These are phyloP conservation scores for Athetis lepigone DNA, from an alignment of 2,888 invertebrate species.

Conservation along the genomic window DNA sequence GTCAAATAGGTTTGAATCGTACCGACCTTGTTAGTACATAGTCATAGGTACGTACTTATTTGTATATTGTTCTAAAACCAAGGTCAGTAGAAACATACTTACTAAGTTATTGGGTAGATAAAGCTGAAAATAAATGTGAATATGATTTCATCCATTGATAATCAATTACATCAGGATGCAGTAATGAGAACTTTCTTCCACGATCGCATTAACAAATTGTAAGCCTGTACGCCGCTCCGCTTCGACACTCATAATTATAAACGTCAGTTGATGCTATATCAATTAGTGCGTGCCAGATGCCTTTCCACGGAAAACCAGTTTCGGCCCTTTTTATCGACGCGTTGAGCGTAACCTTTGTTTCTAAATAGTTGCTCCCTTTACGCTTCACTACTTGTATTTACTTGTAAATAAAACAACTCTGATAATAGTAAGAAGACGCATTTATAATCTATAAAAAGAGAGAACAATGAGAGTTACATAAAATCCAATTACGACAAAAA, in stretches of 20 bases:
- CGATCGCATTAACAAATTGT: slow-evolving; percentile 55
- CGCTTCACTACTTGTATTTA: slow-evolving; percentile 57
- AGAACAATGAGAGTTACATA: slow-evolving; percentile 68
- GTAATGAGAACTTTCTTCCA: slow-evolving; percentile 48
- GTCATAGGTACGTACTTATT: slow-evolving; percentile 16
- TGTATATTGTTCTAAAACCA: slow-evolving; percentile 29
- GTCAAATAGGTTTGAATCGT: slow-evolving; percentile 68
- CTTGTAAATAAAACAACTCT: slow-evolving; percentile 56
- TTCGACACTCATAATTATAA: slow-evolving; percentile 73
- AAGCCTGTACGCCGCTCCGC: slow-evolving; percentile 57
- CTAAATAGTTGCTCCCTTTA: slow-evolving; percentile 68
- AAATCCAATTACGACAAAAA: slow-evolving; percentile 71
- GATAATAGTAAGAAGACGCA: slow-evolving; percentile 40
- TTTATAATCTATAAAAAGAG: slow-evolving; percentile 60
- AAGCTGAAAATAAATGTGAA: neutral
- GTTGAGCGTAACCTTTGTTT: slow-evolving; percentile 78
- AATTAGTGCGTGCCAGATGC: slow-evolving; percentile 89
- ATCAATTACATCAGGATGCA: slow-evolving; percentile 39
- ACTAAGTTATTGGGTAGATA: slow-evolving; percentile 9
- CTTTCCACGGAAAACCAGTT: slow-evolving; percentile 85
- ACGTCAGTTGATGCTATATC: slow-evolving; percentile 83
- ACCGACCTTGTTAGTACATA: slow-evolving; percentile 65
- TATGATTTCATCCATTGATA: slow-evolving; percentile 12
- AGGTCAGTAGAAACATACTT: slow-evolving; percentile 52
- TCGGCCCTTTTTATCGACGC: slow-evolving; percentile 79